Evolutionary conservation across 2,888 invertebrate species (phyloP), one percentile per base, ranked within the genome.

Genomic region (Tetheella fluctuosa): DNA sequence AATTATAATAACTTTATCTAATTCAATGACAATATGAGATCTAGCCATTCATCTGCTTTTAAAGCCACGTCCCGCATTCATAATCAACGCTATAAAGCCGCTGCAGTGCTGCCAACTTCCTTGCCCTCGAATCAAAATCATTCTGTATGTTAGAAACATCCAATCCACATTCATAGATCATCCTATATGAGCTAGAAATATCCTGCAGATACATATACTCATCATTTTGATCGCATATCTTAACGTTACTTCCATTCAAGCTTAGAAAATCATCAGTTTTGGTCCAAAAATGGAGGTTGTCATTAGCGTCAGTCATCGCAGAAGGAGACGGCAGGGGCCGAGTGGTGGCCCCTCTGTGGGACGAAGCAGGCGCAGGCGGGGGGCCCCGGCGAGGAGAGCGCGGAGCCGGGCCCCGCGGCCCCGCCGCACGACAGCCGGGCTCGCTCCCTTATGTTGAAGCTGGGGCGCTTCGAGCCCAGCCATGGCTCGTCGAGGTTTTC

Each of bases 251-350:
- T 23, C 5, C 54, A 17, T 2, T 20, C 8, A 20, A 54, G 20
- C 30, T n/a, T 34, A 20, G 54, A 34, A 34, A 13, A 34, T 63
- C 65, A 17, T 68, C 70, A 59, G 71, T 71, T 62, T 72, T 72
- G 59, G 72, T 62, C 76, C 77, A 75, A 68, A 74, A 75, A 56
- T 65, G 58, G 56, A 70, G 55, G 57, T 69, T 64, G 60, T 64
- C 57, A 62, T 90, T 90, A 90, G 73, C 83, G 88, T 91, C 91
- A 90, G 79, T 91, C 89, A n/a, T 91, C 94, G 76, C 93, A 94
- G 81, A 95, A 95, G 20, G 94, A 89, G 34, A 95, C 94, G n/a
- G 88, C 93, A 0, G 95, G 95, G 3, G 95, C 95, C 0, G 95
- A 95, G 76, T 94, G 91, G 69, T 94, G 94, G 75, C 89, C 91